phyloP scores from a whole-genome alignment of 2,113 vertebrate species.

The Mesocricetus auratus region DNA sequence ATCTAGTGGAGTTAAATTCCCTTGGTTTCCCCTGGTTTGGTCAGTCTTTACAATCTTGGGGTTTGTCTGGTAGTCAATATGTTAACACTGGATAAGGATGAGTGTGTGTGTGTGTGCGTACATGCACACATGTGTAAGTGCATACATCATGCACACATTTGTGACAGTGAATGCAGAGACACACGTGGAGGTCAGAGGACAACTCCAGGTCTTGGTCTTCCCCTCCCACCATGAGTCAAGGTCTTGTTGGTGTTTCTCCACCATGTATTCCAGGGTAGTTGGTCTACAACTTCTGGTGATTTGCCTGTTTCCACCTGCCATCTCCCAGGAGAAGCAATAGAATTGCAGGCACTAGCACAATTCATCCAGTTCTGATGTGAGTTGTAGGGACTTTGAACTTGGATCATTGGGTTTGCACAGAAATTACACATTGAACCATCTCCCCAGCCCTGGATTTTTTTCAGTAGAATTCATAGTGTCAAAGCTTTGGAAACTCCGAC shows the following conservation, averaged over 20 bases:
- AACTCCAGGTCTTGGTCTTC: background rate
- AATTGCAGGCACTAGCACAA: too few relatives aligned
- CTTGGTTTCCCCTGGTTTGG: background rate
- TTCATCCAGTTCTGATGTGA: background rate
- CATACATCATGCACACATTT: background rate
- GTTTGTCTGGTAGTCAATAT: background rate
- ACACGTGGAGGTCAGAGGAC: background rate
- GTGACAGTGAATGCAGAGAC: background rate
- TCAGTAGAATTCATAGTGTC: background rate
- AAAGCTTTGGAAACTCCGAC: background rate
- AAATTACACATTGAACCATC: background rate
- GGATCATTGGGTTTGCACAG: background rate
- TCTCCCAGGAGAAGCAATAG: too few relatives aligned
- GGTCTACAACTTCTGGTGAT: background rate
- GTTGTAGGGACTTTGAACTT: background rate
- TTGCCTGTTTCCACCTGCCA: background rate
- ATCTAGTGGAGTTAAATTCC: background rate
- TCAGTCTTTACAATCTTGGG: background rate
- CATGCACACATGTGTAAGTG: background rate
- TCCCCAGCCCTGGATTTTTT: background rate
- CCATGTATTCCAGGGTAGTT: fast-evolving
- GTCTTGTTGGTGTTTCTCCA: background rate
- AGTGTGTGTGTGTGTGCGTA: background rate
- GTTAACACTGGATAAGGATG: background rate
- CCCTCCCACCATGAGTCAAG: background rate